A percentile compares a stretch with the other conserved stretches of the same genome.
Evolutionary conservation across 2,888 invertebrate genomes (phyloP).

Genomic region (Drosophila kokeensis): DNA sequence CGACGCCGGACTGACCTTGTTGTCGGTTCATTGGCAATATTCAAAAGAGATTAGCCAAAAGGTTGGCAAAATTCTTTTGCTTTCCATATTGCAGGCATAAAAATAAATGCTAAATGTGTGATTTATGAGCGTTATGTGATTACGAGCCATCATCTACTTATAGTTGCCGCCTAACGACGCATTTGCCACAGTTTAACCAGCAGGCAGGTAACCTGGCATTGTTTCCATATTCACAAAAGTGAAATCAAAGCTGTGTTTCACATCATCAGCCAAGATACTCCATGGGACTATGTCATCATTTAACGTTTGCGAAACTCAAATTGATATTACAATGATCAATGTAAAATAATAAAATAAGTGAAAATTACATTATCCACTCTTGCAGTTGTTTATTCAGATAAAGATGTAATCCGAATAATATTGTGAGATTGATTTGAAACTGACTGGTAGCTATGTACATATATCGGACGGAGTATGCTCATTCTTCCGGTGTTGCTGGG

Average conservation of each 20-base stretch:
- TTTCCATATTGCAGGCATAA: conserved; percentile 34
- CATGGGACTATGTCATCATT: not conserved
- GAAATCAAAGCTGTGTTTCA: conserved; percentile 20
- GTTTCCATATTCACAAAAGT: not conserved
- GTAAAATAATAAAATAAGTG: not conserved
- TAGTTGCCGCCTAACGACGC: conserved; percentile 16
- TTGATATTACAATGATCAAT: not conserved
- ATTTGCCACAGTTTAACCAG: conserved; percentile 23
- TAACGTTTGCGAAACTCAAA: not conserved
- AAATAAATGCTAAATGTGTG: conserved; percentile 50
- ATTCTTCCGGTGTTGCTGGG: not conserved
- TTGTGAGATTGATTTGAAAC: not conserved
- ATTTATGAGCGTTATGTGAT: conserved; percentile 62
- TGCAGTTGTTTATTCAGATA: not conserved
- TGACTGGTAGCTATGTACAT: not conserved
- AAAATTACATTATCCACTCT: not conserved
- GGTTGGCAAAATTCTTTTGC: conserved; percentile 46
- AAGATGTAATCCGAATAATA: not conserved
- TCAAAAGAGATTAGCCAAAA: conserved; percentile 71
- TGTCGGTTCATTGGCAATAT: conserved; percentile 64
- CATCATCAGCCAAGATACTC: not conserved
- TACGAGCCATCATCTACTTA: conserved; percentile 47
- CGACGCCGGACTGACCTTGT: conserved; percentile 59
- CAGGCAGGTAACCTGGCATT: conserved; percentile 19
- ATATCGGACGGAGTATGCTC: not conserved